These are phyloP conservation scores for Dissostichus mawsoni DNA, from an alignment of 2,113 vertebrate species.

Conservation along the genomic window DNA sequence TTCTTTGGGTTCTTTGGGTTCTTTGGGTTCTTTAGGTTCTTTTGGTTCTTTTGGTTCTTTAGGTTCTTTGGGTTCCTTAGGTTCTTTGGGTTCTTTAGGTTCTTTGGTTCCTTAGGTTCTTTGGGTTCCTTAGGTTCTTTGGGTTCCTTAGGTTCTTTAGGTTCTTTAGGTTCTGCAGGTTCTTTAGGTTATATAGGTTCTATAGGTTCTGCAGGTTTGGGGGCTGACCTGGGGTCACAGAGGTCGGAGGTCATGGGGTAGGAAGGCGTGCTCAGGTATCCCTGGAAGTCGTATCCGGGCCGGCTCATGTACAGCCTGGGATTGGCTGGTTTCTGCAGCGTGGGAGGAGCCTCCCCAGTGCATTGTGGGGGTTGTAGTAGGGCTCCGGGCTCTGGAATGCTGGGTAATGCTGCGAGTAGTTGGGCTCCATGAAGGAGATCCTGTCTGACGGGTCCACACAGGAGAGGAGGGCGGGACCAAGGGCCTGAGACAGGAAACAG, in stretches of 20 bases:
- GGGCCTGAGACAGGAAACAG: slow-evolving; percentile 56
- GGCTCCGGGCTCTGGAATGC: slow-evolving; percentile 85
- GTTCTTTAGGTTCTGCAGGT: no score
- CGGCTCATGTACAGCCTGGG: slow-evolving; percentile 87
- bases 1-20: no score
- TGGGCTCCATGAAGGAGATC: slow-evolving; percentile 82
- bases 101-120: no score
- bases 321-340: slow-evolving; percentile 87
- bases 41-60: no score
- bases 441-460: slow-evolving; percentile 86
- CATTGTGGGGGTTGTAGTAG: slow-evolving; percentile 83
- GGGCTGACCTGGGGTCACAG: slow-evolving; percentile 68
- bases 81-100: no score
- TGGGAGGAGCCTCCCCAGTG: slow-evolving; percentile 80
- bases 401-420: slow-evolving; percentile 84
- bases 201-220: not conserved
- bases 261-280: slow-evolving; percentile 81
- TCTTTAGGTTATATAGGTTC: no score
- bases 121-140: no score
- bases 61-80: no score
- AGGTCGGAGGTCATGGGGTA: slow-evolving; percentile 80
- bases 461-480: slow-evolving; percentile 75
- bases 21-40: no score
- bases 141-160: no score
- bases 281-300: slow-evolving; percentile 89